Evolutionary conservation across 2,113 vertebrate species (phyloP), one percentile per base, ranked within the genome.

Genomic region (Dipodomys merriami): DNA sequence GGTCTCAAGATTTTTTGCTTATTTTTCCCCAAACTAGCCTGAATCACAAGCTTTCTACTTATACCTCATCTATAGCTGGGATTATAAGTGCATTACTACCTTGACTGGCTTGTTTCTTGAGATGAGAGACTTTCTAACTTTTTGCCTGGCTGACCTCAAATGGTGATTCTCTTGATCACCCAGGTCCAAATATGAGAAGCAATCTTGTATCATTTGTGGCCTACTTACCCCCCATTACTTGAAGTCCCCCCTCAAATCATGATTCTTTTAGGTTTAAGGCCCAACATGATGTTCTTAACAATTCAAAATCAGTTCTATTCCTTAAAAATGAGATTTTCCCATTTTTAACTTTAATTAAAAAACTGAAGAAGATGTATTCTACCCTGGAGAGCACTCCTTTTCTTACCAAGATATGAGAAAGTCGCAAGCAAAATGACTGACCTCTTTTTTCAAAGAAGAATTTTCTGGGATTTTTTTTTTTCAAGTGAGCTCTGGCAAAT

Each of bases 341-440:
- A 84, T 86, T 81, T 89, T 87, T 79, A 88, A n/a, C 74, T 85
- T 69, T 94, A 86, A 83, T 7, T 74, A 57, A 77, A 94, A 95
- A 72, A 60, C 19, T 13, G 53, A 83, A 57, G 69, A 76, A 68
- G 72, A 30, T 35, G n/a, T 39, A 49, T 7, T 25, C 23, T 83
- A 35, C 18, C 77, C 81, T 20, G 60, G 20, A 67, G 89, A 92
- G 12, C 5, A 49, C 7, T 92, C 44, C 11, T 86, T 69, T 91
- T 86, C 89, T 84, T 64, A 82, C 46, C 9, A 53, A 95, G 68
- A 92, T 53, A 39, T 91, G 78, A 90, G 77, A 92, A 86, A 74
- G 27, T 15, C 22, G 91, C 74, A 62, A 91, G 73, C 60, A 93
- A 90, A 92, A 64, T 77, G 94, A 62, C 3, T 95, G 93, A 89